These are phyloP conservation scores for Tretioscincus oriximinensis DNA, from an alignment of 2,113 vertebrate genomes.

Conservation along the genomic window DNA sequence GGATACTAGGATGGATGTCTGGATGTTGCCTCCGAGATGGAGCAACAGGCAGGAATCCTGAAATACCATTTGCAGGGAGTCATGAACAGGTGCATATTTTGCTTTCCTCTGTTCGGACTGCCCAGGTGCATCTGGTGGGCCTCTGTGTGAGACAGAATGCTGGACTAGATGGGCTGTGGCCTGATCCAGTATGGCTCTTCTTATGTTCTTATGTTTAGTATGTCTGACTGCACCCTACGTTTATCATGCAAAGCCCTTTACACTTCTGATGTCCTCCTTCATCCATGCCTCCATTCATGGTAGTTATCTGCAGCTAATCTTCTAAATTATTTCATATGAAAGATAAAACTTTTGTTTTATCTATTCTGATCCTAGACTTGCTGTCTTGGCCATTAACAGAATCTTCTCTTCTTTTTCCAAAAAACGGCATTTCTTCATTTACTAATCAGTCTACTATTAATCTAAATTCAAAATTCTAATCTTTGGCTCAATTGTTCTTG, in stretches of 20 bases:
- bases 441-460: conserved; percentile 30
- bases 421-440: conserved; percentile 21
- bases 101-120: too few species aligned
- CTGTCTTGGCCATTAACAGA: conserved; percentile 14
- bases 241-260: neutral
- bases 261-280: neutral
- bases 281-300: neutral
- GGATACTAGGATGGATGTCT: too few species aligned
- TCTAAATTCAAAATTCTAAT: conserved; percentile 57
- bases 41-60: too few species aligned
- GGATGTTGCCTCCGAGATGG: too few species aligned
- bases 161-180: too few species aligned
- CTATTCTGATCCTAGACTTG: neutral
- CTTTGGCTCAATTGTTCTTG: conserved; percentile 56
- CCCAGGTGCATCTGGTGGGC: too few species aligned
- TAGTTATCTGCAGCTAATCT: neutral
- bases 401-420: conserved; percentile 37
- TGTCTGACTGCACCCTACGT: too few species aligned
- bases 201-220: too few species aligned
- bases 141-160: too few species aligned
- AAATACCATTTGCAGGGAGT: too few species aligned
- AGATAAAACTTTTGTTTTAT: neutral
- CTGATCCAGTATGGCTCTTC: too few species aligned
- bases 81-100: too few species aligned
- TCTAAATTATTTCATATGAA: neutral